Evolutionary conservation across 2,113 vertebrate genomes (phyloP).

Genomic region (Ameiurus melas): DNA sequence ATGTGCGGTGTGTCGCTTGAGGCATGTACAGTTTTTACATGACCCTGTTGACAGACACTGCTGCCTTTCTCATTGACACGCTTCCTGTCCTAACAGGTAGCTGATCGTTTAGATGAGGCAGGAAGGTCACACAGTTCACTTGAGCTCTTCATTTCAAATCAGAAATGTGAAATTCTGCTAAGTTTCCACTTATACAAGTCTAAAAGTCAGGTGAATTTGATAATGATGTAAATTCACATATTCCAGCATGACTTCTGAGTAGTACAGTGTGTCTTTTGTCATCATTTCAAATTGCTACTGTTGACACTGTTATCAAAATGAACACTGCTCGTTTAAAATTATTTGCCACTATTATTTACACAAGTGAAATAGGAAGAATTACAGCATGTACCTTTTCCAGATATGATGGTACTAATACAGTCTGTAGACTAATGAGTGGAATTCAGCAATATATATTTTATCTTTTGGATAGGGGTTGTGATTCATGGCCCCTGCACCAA

Average conservation of each 20-base stretch:
- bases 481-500: neutral
- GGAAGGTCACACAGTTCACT: neutral
- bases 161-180: neutral
- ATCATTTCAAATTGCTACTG: neutral
- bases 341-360: neutral
- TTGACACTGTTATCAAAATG: neutral
- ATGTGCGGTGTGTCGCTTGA: too few species aligned
- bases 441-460: neutral
- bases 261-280: neutral
- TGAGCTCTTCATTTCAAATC: neutral
- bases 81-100: neutral
- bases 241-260: neutral
- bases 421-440: neutral
- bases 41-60: neutral
- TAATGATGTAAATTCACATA: neutral
- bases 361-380: neutral
- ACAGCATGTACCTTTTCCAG: neutral
- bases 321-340: neutral
- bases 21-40: neutral
- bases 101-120: neutral
- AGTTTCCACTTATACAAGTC: neutral
- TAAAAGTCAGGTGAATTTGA: neutral
- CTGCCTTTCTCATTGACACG: neutral
- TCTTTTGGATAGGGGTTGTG: neutral
- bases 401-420: neutral